Evolutionary conservation across 2,113 vertebrate genomes (phyloP), one percentile per base, ranked within the genome.

Genomic region (Ursus arctos): DNA sequence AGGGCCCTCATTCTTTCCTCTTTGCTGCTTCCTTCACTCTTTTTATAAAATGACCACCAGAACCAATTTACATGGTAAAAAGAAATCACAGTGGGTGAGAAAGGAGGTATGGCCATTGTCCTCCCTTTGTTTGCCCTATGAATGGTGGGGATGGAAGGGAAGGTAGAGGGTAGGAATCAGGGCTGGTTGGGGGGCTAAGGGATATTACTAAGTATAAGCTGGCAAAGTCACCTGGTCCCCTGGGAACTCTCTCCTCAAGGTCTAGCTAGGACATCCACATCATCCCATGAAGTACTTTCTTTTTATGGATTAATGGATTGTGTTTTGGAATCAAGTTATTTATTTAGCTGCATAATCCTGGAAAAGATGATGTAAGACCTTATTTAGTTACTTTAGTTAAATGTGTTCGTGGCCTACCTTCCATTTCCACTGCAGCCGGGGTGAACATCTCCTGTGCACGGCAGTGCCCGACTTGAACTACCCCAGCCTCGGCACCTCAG

Each of bases 241-340:
- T 88, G 88, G 81, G 65, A 76, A 26, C 61, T 72, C 36, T 19
- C 2, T 83, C 40, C 36, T 84, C 72, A 15, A 53, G 40, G 88
- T 88, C 33, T 36, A 79, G 40, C 92, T 53, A 36, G 65, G 72
- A 81, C 14, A 49, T 84, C 47, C 21, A 72, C 59, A 24, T 53
- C 76, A 24, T 28, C 24, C 51, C 53, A 76, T 43, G 40, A 79
- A 85, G 72, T 47, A 88, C 24, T 88, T 95, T 95, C 33, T 95
- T 94, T 94, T 85, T 28, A 67, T 88, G 16, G 24, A 86, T 94
- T 92, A 74, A 40, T 95, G 36, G 69, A 80, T 71, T 86, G 19
- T 65, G 82, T 65, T 82, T 92, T 94, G 84, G 67, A 93, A 65
- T 77, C 84, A 84, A 36, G 19, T 47, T 91, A 96, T 88, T 76